Evolutionary conservation across 2,888 invertebrate genomes (phyloP).

Genomic region (Amiota minor): DNA sequence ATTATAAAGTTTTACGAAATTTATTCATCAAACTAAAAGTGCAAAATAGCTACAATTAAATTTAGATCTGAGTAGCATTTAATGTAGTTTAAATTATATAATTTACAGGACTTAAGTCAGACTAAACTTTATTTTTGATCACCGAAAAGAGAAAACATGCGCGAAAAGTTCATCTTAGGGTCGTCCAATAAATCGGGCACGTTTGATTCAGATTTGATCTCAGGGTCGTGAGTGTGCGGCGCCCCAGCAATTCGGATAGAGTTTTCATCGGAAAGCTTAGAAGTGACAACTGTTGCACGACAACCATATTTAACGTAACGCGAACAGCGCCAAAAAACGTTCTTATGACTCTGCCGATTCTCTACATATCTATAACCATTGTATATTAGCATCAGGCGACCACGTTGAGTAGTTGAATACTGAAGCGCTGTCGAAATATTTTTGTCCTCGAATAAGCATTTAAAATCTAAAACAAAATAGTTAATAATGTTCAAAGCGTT

Average conservation of each 20-base stretch:
- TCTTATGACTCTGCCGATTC: slow-evolving; percentile 72
- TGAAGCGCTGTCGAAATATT: slow-evolving; percentile 44
- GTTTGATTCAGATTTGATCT: slow-evolving; percentile 64
- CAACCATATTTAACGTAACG: slow-evolving; percentile 73
- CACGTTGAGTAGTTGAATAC: slow-evolving; percentile 73
- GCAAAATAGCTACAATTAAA: not conserved
- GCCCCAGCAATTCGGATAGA: slow-evolving; percentile 70
- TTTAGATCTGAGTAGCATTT: slow-evolving; percentile 12
- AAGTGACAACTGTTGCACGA: slow-evolving; percentile 72
- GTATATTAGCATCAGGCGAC: slow-evolving; percentile 72
- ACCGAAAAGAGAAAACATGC: slow-evolving; percentile 53
- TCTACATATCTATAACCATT: slow-evolving; percentile 73
- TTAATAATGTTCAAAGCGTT: slow-evolving; percentile 32
- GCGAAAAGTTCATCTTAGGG: slow-evolving; percentile 55
- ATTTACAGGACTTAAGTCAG: too few species aligned
- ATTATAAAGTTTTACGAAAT: too few species aligned
- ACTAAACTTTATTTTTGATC: slow-evolving; percentile 46
- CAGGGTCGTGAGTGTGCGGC: slow-evolving; percentile 71
- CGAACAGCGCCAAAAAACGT: slow-evolving; percentile 73
- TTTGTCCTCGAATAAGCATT: slow-evolving; percentile 67
- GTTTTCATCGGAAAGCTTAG: slow-evolving; percentile 67
- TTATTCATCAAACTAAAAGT: too few species aligned
- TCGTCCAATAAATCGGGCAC: slow-evolving; percentile 67
- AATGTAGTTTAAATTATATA: slow-evolving; percentile 30
- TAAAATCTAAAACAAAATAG: slow-evolving; percentile 49